These are phyloP conservation scores for Mactra quadrangularis DNA, from an alignment of 1,140 invertebrate species.

Conservation along the genomic window DNA sequence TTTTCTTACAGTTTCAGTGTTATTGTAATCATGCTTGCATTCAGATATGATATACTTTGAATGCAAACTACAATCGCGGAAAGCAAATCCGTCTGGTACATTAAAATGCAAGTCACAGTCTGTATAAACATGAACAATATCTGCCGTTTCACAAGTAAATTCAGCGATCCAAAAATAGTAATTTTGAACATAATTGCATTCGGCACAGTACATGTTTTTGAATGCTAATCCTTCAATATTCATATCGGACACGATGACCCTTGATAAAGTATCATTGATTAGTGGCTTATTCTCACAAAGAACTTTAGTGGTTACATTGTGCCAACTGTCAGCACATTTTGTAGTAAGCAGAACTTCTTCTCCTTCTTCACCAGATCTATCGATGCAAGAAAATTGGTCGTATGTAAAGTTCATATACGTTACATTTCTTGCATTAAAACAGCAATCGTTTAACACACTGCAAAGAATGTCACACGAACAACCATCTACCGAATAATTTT, in stretches of 20 bases:
- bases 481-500: too few relatives aligned
- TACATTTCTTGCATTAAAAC: neutral
- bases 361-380: neutral
- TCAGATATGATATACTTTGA: neutral
- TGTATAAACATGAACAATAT: neutral
- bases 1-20: neutral
- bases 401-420: neutral
- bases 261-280: too few relatives aligned
- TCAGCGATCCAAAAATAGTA: too few relatives aligned
- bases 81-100: neutral
- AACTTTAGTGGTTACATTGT: neutral
- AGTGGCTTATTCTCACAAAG: neutral
- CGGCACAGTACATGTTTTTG: slow-evolving; percentile 16
- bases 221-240: neutral
- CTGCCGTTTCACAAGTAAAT: slow-evolving; percentile 8
- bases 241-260: neutral
- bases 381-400: neutral
- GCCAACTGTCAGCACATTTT: neutral
- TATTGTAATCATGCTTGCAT: neutral
- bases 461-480: neutral
- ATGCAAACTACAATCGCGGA: neutral
- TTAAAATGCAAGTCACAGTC: neutral
- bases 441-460: neutral
- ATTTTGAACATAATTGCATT: slow-evolving; percentile 7
- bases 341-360: neutral